These are phyloP conservation scores for Tenthredo livida DNA, from an alignment of 2,888 invertebrate species.

Conservation along the genomic window DNA sequence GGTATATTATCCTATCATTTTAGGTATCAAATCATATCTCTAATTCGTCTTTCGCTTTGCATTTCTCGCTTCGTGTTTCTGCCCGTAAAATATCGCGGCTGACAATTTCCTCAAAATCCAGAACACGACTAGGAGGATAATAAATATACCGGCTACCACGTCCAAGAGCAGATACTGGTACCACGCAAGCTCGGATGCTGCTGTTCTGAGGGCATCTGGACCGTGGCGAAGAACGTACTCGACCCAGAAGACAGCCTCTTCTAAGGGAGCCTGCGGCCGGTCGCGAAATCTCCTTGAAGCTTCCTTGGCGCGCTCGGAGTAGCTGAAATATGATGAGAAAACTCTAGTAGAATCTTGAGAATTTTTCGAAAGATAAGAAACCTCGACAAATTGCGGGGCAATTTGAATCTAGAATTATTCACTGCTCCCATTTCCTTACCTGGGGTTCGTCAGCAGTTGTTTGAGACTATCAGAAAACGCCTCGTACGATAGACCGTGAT, in stretches of 20 bases:
- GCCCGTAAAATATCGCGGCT: not conserved
- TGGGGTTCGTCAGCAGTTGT: slow-evolving; percentile 65
- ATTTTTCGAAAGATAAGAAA: not conserved
- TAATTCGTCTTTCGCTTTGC: not conserved
- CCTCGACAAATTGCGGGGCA: not conserved
- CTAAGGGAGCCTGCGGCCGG: slow-evolving; percentile 59
- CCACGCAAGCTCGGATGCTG: slow-evolving; percentile 63
- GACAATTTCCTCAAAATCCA: slow-evolving; percentile 14
- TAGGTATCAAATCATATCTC: not conserved
- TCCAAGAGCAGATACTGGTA: slow-evolving; percentile 67
- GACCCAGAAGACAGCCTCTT: slow-evolving; percentile 63
- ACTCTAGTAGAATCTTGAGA: not conserved
- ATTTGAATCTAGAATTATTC: not conserved
- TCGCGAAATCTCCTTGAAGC: slow-evolving; percentile 61
- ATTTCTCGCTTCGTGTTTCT: not conserved
- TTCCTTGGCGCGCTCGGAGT: slow-evolving; percentile 56
- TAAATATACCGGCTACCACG: slow-evolving; percentile 56
- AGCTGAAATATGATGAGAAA: slow-evolving; percentile 57
- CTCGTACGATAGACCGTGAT: slow-evolving; percentile 63
- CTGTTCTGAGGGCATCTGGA: slow-evolving; percentile 63
- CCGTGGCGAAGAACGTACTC: slow-evolving; percentile 66
- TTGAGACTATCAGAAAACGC: slow-evolving; percentile 59
- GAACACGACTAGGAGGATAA: not conserved
- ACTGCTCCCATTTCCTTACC: slow-evolving; percentile 59
- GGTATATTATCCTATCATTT: not conserved